phyloP scores from a whole-genome alignment of 2,888 invertebrate species.

The Schrankia costaestrigalis region DNA sequence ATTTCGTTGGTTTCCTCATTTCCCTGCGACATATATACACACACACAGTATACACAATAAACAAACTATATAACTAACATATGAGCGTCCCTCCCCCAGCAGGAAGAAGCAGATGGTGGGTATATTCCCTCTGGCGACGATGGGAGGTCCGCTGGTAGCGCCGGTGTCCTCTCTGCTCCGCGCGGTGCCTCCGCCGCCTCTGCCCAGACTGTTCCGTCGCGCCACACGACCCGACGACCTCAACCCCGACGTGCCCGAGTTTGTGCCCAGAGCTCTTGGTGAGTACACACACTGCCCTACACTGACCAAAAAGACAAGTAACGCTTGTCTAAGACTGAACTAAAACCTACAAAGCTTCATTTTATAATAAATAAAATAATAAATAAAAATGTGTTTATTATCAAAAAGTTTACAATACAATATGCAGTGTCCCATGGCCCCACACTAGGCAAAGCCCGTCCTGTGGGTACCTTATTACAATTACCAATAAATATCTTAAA shows the following conservation, averaged over 20 bases:
- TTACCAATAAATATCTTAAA: too few species aligned
- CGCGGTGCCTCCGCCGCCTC: slow-evolving; percentile 86
- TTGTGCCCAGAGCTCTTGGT: slow-evolving; percentile 81
- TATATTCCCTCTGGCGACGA: slow-evolving; percentile 70
- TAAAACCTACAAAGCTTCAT: too few species aligned
- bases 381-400: too few species aligned
- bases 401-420: too few species aligned
- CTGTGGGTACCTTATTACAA: too few species aligned
- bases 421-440: too few species aligned
- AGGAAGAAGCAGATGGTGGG: slow-evolving; percentile 76
- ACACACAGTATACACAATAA: neutral
- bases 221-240: slow-evolving; percentile 77
- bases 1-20: too few species aligned
- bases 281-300: neutral
- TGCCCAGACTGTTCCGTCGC: slow-evolving; percentile 79
- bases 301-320: neutral
- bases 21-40: too few species aligned
- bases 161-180: slow-evolving; percentile 82
- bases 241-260: slow-evolving; percentile 93
- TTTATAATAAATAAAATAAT: too few species aligned
- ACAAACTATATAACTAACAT: neutral
- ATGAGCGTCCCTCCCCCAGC: slow-evolving; percentile 28
- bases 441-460: too few species aligned
- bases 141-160: slow-evolving; percentile 72
- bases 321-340: neutral